phyloP scores from a whole-genome alignment of 1,140 invertebrate genomes.

The Eumaeus atala region DNA sequence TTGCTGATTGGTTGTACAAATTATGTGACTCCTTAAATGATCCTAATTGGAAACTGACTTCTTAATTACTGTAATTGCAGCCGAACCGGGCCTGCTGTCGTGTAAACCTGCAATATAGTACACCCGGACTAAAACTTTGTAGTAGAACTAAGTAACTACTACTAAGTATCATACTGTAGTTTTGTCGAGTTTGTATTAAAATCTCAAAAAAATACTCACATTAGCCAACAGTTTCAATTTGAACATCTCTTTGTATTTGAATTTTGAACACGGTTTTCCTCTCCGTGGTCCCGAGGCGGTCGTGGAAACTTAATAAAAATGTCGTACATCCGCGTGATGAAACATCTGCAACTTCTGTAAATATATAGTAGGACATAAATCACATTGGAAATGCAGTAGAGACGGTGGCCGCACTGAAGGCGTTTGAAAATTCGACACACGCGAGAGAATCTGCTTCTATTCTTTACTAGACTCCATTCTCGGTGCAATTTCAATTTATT shows the following conservation, averaged over 20 bases:
- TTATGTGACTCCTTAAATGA: too few species aligned
- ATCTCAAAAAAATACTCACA: too few species aligned
- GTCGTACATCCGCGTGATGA: slow-evolving; percentile 41
- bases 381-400: slow-evolving; percentile 52
- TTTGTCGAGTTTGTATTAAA: too few species aligned
- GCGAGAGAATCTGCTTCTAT: slow-evolving; percentile 36
- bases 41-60: too few species aligned
- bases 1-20: too few species aligned
- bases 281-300: slow-evolving; percentile 22
- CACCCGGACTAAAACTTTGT: too few species aligned
- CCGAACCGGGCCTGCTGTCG: too few species aligned
- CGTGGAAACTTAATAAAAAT: slow-evolving; percentile 50
- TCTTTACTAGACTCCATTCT: slow-evolving; percentile 15
- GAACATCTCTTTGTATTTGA: slow-evolving; percentile 16
- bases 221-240: too few species aligned
- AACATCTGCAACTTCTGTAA: slow-evolving; percentile 54
- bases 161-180: too few species aligned
- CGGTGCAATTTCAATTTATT: slow-evolving; percentile 24
- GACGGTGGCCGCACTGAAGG: slow-evolving; percentile 28
- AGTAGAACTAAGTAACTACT: too few species aligned
- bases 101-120: too few species aligned
- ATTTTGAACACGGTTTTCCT: slow-evolving; percentile 32
- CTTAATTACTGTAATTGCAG: too few species aligned
- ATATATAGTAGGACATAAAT: slow-evolving; percentile 53
- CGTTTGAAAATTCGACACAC: slow-evolving; percentile 51